Percentiles rank a stretch among this genome's conserved stretches.
Evolutionary conservation across 2,113 vertebrate genomes (phyloP).

Genomic region (Dromaius novaehollandiae): DNA sequence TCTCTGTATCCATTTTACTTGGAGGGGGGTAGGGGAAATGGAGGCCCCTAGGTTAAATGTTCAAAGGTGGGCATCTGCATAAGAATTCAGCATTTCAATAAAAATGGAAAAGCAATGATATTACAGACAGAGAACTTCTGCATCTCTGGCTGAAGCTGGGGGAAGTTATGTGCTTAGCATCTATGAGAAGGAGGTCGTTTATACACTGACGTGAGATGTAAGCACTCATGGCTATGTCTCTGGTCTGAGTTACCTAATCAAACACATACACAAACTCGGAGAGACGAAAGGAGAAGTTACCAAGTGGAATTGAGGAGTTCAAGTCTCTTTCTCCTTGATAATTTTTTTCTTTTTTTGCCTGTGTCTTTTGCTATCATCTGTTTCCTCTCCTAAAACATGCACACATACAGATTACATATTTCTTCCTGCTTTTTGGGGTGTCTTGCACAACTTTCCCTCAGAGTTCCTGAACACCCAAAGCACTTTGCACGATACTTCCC

Average conservation of each 20-base stretch:
- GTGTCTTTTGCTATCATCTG: background rate
- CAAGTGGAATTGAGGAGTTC: background rate
- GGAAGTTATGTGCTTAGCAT: background rate
- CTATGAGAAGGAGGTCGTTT: background rate
- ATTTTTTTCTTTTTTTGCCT: background rate
- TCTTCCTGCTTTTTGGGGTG: slow-evolving; percentile 32
- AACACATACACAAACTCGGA: background rate
- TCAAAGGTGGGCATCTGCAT: background rate
- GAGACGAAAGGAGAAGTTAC: background rate
- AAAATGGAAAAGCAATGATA: background rate
- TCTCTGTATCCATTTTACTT: background rate
- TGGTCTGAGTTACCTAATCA: background rate
- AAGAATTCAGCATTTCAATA: background rate
- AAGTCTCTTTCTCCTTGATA: background rate
- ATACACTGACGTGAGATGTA: background rate
- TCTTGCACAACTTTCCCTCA: slow-evolving; percentile 34
- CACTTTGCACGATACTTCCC: slow-evolving; percentile 1
- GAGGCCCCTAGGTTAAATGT: background rate
- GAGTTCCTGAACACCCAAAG: background rate
- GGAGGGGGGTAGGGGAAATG: background rate
- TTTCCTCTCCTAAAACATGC: slow-evolving; percentile 2
- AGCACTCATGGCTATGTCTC: background rate
- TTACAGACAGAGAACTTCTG: background rate
- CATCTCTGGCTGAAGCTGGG: background rate
- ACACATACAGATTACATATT: background rate